Base-by-base conservation (phyloP, 1,140 invertebrate genomes). In the Procambarus clarkii region DNA sequence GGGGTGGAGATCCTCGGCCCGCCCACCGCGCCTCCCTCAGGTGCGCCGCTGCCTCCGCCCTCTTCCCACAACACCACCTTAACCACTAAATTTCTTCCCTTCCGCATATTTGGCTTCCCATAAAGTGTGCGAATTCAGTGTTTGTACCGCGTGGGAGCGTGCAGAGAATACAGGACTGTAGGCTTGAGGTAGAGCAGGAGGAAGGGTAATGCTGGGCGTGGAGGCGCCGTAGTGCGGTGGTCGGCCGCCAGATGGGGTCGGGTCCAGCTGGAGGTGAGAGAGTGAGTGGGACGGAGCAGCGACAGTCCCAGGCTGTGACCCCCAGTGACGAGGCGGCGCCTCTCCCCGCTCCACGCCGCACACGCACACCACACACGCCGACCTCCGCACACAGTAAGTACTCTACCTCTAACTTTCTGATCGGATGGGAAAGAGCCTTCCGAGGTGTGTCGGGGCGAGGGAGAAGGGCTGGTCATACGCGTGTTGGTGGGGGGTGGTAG, bases 211-310 rank as follows among this genome's bases (percentile, higher is more conserved):
- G 86, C n/a, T 46, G 78, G 24, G 71, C 46, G 60, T 50, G 86
- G 86, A 69, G 86, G 60, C 46, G 58, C 58, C 5, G 54, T 71
- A 54, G 86, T 88, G 77, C 77, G 54, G 18, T 54, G 77, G 64
- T 34, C 86, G 8, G 86, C 78, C 86, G 77, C 86, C 50, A 88
- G 86, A 88, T 80, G 86, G 86, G 54, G 86, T 88, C 58, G 77
- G 86, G 78, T 80, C 86, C 78, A 71, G 86, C 77, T 88, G 86
- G 86, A 88, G 77, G 50, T 88, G 86, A 88, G 86, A 88, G 86
- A 88, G 86, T 88, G 86, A 80, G 77, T 77, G 15, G 69, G 69
- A 58, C 45, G 44, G n/a, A 34, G 44, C 21, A 88, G 86, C 86
- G 44, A 34, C 86, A 88, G 86, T 88, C 58, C 77, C 77, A 88